These are phyloP conservation scores for Drosophila paranaensis DNA, from an alignment of 2,888 invertebrate species.

Conservation along the genomic window DNA sequence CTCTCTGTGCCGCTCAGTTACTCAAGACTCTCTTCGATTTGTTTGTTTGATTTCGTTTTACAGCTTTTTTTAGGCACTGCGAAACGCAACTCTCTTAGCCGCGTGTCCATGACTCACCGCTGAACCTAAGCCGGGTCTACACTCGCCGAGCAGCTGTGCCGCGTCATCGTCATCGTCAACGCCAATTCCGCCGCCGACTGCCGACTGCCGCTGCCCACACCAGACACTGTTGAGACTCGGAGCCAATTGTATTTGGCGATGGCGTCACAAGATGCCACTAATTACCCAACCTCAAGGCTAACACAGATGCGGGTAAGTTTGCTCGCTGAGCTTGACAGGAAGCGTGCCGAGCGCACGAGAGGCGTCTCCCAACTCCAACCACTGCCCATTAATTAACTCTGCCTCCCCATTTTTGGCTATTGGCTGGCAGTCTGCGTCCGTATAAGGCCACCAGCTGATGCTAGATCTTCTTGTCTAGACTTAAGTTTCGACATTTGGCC, in stretches of 20 bases:
- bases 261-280: slow-evolving; percentile 83
- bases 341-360: slow-evolving; percentile 28
- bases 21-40: slow-evolving; percentile 23
- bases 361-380: slow-evolving; percentile 18
- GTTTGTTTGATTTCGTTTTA: slow-evolving; percentile 26
- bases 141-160: slow-evolving; percentile 33
- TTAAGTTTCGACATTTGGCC: slow-evolving; percentile 1
- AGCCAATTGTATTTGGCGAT: slow-evolving; percentile 76
- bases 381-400: slow-evolving; percentile 38
- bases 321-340: slow-evolving; percentile 33
- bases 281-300: slow-evolving; percentile 84
- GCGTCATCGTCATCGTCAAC: slow-evolving; percentile 70
- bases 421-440: slow-evolving; percentile 33
- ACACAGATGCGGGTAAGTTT: slow-evolving; percentile 85
- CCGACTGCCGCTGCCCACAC: slow-evolving; percentile 58
- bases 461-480: slow-evolving; percentile 24
- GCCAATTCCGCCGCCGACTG: background rate
- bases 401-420: slow-evolving; percentile 19
- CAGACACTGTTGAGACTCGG: slow-evolving; percentile 4
- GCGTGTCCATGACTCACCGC: slow-evolving; percentile 56
- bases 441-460: slow-evolving; percentile 41
- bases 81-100: slow-evolving; percentile 24
- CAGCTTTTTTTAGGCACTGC: slow-evolving; percentile 49
- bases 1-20: slow-evolving; percentile 32
- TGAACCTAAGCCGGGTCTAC: slow-evolving; percentile 70